Evolutionary conservation across 2,113 vertebrate species (phyloP).

Genomic region (Peromyscus leucopus): DNA sequence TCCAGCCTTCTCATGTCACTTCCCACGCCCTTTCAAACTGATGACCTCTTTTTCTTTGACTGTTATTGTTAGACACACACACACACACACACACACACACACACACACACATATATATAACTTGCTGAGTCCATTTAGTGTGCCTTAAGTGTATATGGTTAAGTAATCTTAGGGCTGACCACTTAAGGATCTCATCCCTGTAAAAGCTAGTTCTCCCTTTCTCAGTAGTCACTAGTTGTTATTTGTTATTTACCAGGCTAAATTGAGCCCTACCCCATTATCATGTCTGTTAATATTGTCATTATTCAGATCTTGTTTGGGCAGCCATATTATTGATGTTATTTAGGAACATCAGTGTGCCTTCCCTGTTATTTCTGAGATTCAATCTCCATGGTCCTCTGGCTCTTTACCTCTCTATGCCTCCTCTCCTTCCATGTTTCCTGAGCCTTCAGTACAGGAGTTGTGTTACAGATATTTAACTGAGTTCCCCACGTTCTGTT

Average conservation of each 20-base stretch:
- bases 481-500: neutral
- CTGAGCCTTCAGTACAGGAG: neutral
- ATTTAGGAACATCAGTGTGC: neutral
- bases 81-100: neutral
- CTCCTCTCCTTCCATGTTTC: neutral
- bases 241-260: neutral
- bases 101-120: neutral
- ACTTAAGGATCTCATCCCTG: neutral
- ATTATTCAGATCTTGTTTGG: neutral
- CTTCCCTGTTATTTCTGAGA: neutral
- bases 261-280: neutral
- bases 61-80: neutral
- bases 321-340: neutral
- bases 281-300: neutral
- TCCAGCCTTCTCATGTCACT: neutral
- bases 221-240: neutral
- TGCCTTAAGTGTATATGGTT: neutral
- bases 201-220: neutral
- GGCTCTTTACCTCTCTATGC: neutral
- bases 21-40: neutral
- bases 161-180: neutral
- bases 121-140: neutral
- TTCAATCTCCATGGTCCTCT: neutral
- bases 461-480: neutral
- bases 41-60: neutral